Evolutionary conservation across 2,113 vertebrate species (phyloP), one percentile per base, ranked within the genome.

Genomic region (Astur gentilis): DNA sequence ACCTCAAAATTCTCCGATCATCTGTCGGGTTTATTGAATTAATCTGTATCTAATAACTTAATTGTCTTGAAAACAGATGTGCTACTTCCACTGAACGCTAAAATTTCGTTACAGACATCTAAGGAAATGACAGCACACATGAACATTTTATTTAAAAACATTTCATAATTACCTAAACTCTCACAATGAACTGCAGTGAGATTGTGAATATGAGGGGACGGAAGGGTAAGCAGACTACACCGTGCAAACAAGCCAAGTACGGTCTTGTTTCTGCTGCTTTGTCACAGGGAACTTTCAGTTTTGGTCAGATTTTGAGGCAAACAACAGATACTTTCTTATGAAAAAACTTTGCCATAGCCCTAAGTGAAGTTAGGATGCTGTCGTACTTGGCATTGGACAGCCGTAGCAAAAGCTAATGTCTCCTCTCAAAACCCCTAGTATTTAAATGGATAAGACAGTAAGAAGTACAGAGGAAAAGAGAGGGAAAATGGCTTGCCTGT

Each of bases 1-100:
- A 72, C 32, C 88, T 97, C 96, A 97, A 93, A 95, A 96, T 91
- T 93, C 85, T 96, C 58, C 9, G 71, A 97, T 97, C 95, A 77
- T 95, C 94, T 97, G 89, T 85, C 45, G 8, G 69, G 47, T 52
- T 97, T 98, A 97, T 97, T 92, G 86, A 96, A 97, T 97, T 98
- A 97, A 97, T 97, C 76, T 58, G 57, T 93, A 96, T 95, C 93
- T 98, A 98, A 97, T 98, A 98, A 97, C 89, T 97, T 98, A 98
- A 98, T 98, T 97, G 96, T 96, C 93, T 97, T 77, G 90, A 87
- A 97, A 98, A 95, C 95, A 98, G 98, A 98, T 98, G 97, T 97
- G 70, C 44, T 95, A 45, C 95, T 97, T 98, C 82, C 83, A 96
- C 16, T 91, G 93, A 97, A 96, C 49, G 15, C 90, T 93, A 80